phyloP scores from a whole-genome alignment of 2,113 vertebrate species.

The Daubentonia madagascariensis region DNA sequence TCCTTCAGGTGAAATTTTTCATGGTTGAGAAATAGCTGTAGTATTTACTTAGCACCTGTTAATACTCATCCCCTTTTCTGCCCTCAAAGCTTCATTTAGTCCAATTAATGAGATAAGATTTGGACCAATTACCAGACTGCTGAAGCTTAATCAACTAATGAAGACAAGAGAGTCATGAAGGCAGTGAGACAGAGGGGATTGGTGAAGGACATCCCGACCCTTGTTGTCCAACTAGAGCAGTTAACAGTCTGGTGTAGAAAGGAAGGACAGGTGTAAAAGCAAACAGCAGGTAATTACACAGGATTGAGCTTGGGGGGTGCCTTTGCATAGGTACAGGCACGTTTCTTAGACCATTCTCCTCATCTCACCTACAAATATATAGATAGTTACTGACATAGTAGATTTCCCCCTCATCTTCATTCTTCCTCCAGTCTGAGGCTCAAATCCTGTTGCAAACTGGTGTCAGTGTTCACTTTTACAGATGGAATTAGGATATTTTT shows the following conservation, averaged over 20 bases:
- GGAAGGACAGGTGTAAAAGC: not conserved
- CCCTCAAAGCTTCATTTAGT: not conserved
- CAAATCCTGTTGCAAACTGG: not conserved
- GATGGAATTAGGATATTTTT: not conserved
- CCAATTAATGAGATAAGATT: not conserved
- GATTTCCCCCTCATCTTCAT: not conserved
- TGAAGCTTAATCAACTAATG: not conserved
- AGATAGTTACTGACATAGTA: not conserved
- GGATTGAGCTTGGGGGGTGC: not conserved
- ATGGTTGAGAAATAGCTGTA: not conserved
- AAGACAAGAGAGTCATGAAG: not conserved
- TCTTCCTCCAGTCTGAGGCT: not conserved
- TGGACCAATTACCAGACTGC: not conserved
- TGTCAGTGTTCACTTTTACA: not conserved
- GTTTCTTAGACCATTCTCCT: not conserved
- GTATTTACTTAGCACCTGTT: not conserved
- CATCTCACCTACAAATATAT: not conserved
- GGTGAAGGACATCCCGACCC: not conserved
- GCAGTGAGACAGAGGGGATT: not conserved
- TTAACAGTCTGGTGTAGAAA: not conserved
- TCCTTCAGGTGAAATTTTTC: not conserved
- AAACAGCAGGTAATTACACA: not conserved
- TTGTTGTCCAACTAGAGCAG: not conserved
- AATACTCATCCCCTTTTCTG: not conserved
- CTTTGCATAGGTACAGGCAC: not conserved